These are phyloP conservation scores for Chrysogorgia sp. DNA, from an alignment of 92 coral and sea anemone species.

Conservation along the genomic window DNA sequence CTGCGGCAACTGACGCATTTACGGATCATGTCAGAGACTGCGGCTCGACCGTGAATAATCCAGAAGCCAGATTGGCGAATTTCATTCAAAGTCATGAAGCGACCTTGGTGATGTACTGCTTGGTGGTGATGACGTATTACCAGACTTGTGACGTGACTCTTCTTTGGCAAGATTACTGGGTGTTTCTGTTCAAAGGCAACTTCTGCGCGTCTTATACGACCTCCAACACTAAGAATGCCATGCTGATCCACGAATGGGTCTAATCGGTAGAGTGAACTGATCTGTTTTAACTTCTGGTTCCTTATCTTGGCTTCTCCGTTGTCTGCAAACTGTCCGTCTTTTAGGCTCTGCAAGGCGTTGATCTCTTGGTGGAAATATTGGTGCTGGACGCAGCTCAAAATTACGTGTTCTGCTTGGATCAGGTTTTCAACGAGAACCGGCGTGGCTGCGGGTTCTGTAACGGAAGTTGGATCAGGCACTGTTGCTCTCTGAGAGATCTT, in stretches of 20 bases:
- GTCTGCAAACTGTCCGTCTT: not conserved
- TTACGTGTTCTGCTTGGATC: slow-evolving; percentile 31
- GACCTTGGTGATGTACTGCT: slow-evolving; percentile 24
- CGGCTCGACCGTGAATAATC: slow-evolving; percentile 28
- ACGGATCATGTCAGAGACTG: slow-evolving; percentile 12
- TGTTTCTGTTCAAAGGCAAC: slow-evolving; percentile 25
- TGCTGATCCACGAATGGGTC: slow-evolving; percentile 48
- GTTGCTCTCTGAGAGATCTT: not conserved
- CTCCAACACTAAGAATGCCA: slow-evolving; percentile 41
- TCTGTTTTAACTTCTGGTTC: slow-evolving; percentile 24
- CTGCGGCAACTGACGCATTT: slow-evolving; percentile 46
- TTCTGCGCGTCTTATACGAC: slow-evolving; percentile 30
- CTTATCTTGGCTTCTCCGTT: slow-evolving; percentile 19
- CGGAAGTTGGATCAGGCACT: not conserved
- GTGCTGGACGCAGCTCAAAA: slow-evolving; percentile 40
- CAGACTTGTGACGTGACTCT: slow-evolving; percentile 6
- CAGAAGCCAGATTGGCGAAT: slow-evolving; percentile 32
- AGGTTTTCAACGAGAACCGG: slow-evolving; percentile 43
- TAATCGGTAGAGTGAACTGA: slow-evolving; percentile 37
- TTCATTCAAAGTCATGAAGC: slow-evolving; percentile 11
- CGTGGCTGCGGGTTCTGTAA: not conserved
- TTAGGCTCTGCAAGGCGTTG: not conserved
- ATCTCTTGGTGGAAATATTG: slow-evolving; percentile 46
- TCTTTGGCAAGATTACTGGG: slow-evolving; percentile 15
- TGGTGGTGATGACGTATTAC: slow-evolving; percentile 14